phyloP scores from a whole-genome alignment of 2,113 vertebrate species.

The Cathartes aura region DNA sequence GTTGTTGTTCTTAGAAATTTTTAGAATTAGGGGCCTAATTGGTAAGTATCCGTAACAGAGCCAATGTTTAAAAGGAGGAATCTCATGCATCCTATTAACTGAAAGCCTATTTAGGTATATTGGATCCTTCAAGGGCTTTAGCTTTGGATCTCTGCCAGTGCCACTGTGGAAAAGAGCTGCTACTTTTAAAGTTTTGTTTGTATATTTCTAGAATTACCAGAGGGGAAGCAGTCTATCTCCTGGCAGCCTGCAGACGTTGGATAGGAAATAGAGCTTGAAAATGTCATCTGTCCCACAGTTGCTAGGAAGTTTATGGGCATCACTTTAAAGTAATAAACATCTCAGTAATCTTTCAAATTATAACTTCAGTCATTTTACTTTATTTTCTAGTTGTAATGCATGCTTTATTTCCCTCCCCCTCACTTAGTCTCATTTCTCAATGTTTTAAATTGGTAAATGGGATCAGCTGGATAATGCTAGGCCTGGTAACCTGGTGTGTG shows the following conservation, averaged over 20 bases:
- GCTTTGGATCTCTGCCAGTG: conserved; percentile 16
- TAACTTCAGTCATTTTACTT: not conserved
- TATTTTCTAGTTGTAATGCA: not conserved
- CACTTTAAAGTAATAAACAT: conserved; percentile 14
- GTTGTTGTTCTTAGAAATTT: not conserved
- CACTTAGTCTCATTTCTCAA: not conserved
- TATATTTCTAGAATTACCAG: conserved; percentile 26
- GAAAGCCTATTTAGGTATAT: not conserved
- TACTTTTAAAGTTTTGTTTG: conserved; percentile 42
- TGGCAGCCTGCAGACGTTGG: conserved; percentile 25
- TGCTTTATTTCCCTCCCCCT: not conserved
- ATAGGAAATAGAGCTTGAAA: conserved; percentile 58
- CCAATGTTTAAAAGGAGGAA: not conserved
- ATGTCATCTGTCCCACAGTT: not conserved
- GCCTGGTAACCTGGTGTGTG: not conserved
- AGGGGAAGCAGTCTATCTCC: conserved; percentile 21
- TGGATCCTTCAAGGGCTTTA: conserved; percentile 8
- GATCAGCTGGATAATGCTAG: not conserved
- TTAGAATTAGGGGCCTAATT: not conserved
- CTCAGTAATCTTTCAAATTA: not conserved
- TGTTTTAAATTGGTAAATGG: not conserved
- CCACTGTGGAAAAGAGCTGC: not conserved
- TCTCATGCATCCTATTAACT: conserved; percentile 8
- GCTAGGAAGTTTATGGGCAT: not conserved
- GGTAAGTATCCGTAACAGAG: not conserved